phyloP scores from a whole-genome alignment of 2,797 vertebrate genomes.

The Coregonus suidteri region DNA sequence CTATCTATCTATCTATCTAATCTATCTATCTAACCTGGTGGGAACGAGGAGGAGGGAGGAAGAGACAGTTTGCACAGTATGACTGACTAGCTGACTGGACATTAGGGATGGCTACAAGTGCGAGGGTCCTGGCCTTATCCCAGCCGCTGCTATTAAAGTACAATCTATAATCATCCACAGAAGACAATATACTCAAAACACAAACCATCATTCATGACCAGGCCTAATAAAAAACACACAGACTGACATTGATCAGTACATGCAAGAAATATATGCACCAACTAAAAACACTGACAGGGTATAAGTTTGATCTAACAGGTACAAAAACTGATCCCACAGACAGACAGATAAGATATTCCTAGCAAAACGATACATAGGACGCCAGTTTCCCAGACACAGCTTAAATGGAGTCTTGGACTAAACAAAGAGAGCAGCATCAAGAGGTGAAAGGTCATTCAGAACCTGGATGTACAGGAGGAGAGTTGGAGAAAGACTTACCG shows the following conservation, averaged over 20 bases:
- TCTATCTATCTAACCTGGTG: background rate
- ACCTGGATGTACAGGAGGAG: background rate
- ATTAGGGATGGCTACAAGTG: background rate
- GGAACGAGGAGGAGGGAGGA: background rate
- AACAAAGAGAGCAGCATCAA: background rate
- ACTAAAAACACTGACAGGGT: too few relatives aligned
- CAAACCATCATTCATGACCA: too few relatives aligned
- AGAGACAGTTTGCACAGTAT: background rate
- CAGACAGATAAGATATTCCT: background rate
- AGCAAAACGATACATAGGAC: too few relatives aligned
- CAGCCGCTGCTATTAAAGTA: too few relatives aligned
- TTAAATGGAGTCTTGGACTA: background rate
- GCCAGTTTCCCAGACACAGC: background rate
- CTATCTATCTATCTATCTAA: too few relatives aligned
- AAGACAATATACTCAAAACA: too few relatives aligned
- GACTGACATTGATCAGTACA: too few relatives aligned
- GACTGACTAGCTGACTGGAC: background rate
- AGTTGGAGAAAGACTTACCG: slow-evolving; percentile 23
- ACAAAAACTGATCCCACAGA: background rate
- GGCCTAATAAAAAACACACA: too few relatives aligned
- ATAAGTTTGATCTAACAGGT: background rate
- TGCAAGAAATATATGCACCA: too few relatives aligned
- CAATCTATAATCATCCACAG: too few relatives aligned
- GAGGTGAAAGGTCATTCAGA: slow-evolving; percentile 1
- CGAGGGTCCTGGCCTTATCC: background rate